These are phyloP conservation scores for Falco novaeseelandiae DNA, from an alignment of 2,797 vertebrate genomes.

Conservation along the genomic window DNA sequence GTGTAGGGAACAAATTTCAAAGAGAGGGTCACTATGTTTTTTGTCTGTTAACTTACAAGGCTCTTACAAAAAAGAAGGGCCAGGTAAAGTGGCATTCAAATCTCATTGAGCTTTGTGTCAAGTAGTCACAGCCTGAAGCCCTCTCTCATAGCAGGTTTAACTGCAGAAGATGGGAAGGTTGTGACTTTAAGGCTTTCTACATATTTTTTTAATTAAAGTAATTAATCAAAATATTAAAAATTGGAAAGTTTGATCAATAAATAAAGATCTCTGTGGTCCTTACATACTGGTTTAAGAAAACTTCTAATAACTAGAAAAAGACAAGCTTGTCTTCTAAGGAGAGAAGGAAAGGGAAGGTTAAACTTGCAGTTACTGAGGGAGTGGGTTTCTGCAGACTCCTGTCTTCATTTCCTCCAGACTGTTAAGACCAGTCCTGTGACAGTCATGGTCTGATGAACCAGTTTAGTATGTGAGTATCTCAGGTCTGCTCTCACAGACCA, in stretches of 20 bases:
- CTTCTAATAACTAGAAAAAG: background rate
- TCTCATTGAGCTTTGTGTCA: background rate
- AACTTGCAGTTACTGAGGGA: background rate
- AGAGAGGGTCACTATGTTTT: background rate
- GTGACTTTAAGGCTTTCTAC: background rate
- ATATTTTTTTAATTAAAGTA: background rate
- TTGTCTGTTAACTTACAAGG: background rate
- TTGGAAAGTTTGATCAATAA: background rate
- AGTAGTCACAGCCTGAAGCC: background rate
- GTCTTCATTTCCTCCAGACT: background rate
- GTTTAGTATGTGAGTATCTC: background rate
- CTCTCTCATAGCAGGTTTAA: background rate
- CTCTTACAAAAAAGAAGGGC: background rate
- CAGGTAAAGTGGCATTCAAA: background rate
- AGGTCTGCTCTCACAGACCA: background rate
- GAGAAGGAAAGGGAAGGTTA: background rate
- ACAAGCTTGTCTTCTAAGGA: background rate
- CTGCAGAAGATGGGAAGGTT: background rate
- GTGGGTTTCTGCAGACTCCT: rapidly evolving
- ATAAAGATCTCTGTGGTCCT: background rate
- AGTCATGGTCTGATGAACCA: background rate
- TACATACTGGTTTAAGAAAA: background rate
- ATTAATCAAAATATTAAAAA: background rate
- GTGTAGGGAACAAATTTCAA: background rate
- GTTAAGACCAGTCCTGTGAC: background rate